Evolutionary conservation across 1,140 invertebrate species (phyloP).

Genomic region (Ceratosolen solmsi): DNA sequence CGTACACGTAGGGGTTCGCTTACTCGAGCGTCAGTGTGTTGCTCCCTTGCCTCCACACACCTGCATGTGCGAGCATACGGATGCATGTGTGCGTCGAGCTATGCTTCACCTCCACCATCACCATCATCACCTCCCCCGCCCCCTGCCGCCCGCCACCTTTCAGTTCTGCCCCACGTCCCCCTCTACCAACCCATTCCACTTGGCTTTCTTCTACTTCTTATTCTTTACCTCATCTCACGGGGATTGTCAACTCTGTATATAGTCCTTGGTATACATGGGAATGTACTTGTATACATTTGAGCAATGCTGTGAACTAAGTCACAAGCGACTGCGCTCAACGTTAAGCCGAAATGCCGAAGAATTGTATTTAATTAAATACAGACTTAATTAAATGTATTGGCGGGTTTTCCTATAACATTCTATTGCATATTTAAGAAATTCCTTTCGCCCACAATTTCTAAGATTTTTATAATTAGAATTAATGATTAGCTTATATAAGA

Average conservation of each 20-base stretch:
- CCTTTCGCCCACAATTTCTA: not conserved
- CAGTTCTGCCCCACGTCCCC: too few species aligned
- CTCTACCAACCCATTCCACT: too few species aligned
- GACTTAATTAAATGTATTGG: not conserved
- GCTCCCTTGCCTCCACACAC: not conserved
- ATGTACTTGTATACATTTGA: constrained; percentile 20
- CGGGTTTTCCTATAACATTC: not conserved
- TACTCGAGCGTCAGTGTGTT: constrained; percentile 30
- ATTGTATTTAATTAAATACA: not conserved
- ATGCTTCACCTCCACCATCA: too few species aligned
- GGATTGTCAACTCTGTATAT: constrained; percentile 9
- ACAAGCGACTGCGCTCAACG: not conserved
- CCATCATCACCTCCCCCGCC: constrained; percentile 15
- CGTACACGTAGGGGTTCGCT: constrained; percentile 43
- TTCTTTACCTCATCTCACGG: constrained; percentile 39
- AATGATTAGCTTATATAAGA: not conserved
- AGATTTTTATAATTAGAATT: not conserved
- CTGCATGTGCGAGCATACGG: not conserved
- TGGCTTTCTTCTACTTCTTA: constrained; percentile 37
- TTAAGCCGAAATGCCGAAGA: not conserved
- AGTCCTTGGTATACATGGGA: not conserved
- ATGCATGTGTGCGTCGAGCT: not conserved
- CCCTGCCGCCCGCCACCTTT: too few species aligned
- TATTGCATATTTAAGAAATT: not conserved
- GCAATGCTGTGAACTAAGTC: not conserved